Conservation (phyloP, 1,140 invertebrate species). For the Caenorhabditis remanei region DNA sequence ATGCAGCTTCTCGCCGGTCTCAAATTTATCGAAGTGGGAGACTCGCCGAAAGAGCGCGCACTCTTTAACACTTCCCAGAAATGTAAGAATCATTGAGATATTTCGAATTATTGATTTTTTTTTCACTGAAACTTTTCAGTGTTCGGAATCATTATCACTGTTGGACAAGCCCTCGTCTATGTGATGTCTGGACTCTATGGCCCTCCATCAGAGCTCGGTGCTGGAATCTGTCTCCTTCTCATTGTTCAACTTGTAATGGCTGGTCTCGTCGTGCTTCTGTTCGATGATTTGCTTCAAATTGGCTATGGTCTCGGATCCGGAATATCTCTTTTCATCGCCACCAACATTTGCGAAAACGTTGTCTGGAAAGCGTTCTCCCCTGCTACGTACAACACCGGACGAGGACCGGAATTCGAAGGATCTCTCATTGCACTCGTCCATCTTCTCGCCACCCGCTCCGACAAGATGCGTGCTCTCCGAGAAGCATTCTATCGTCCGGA, state of each 20-base stretch:
- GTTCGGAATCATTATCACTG: constrained; percentile 89
- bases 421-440: constrained; percentile 97
- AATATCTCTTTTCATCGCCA: constrained; percentile 99
- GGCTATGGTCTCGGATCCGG: constrained; percentile 93
- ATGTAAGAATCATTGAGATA: constrained; percentile 82
- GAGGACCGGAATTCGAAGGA: constrained; percentile 95
- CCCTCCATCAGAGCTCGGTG: constrained; percentile 96
- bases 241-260: constrained; percentile 97
- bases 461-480: constrained; percentile 95
- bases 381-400: constrained; percentile 96
- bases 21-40: constrained; percentile 99
- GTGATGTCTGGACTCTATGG: constrained; percentile 99
- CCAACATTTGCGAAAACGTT: constrained; percentile 99
- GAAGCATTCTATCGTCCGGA: constrained; percentile 99
- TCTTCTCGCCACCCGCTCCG: constrained; percentile 92
- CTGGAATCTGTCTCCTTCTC: constrained; percentile 96
- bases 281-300: constrained; percentile 94
- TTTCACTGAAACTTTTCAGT: too few relatives aligned
- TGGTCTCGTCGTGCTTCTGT: constrained; percentile 94
- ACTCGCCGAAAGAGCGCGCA: constrained; percentile 98
- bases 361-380: constrained; percentile 99
- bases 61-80: constrained; percentile 99
- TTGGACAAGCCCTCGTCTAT: constrained; percentile 99
- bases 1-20: constrained; percentile 99
- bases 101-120: not conserved